Evolutionary conservation across 2,113 vertebrate species (phyloP), one percentile per base, ranked within the genome.

Genomic region (Microcebus lehilahytsara): DNA sequence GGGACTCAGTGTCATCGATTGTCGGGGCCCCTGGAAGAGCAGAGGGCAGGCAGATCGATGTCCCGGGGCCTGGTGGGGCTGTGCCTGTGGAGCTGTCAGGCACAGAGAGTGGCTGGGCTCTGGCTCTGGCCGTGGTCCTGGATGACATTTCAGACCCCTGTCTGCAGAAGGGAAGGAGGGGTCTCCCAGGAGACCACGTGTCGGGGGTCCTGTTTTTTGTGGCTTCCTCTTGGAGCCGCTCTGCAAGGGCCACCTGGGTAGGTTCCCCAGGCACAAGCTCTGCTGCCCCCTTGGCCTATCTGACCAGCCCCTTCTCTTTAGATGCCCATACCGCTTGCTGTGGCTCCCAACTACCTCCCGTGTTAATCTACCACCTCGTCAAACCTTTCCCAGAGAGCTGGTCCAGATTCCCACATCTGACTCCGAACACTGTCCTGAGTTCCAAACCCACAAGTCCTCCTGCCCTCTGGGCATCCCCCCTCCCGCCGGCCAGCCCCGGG

Each of bases 41-140:
- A n/a, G 95, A 95, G 81, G 16, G 0, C 42, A 40, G 37, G 71
- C 51, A 93, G 95, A 98, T 97, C 83, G 23, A 97, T 97, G 85
- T 13, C 20, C 58, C 90, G 60, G 92, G 91, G 77, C 86, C 56
- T 7, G 85, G 49, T 11, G 69, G 62, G 66, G 46, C 78, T 19
- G 62, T 74, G 20, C 20, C 92, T 10, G 42, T 0, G 0, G 60
- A 96, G 87, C 19, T 64, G 91, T 85, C 74, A 81, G 34, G 42
- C 81, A 94, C 75, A 51, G 90, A 66, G 16, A 20, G 27, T 8
- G 16, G 40, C 30, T 51, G 46, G 11, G 34, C 23, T 37, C 5
- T 6, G 80, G 12, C 5, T 6, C 30, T 9, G n/a, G 4, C 27
- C 53, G 10, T 49, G 34, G 56, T 72, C 37, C 53, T n/a, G 80